phyloP scores from a whole-genome alignment of 2,113 vertebrate genomes.

The Pterophyllum scalare region DNA sequence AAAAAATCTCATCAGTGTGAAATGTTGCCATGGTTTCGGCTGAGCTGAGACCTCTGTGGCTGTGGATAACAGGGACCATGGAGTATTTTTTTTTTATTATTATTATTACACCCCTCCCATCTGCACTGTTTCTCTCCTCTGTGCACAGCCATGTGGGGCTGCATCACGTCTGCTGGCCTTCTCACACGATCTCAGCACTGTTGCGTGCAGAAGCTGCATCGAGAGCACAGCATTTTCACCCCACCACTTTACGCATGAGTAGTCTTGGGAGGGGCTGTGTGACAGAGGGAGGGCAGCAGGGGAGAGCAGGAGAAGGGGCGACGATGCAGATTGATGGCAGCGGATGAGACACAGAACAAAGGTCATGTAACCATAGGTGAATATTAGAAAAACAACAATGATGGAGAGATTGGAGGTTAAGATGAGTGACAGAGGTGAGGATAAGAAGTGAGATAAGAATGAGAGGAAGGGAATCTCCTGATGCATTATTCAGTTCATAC shows the following conservation, averaged over 20 bases:
- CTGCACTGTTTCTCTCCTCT: conserved; percentile 21
- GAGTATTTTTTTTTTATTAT: conserved; percentile 25
- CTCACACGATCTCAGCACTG: conserved; percentile 67
- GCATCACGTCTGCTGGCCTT: conserved; percentile 61
- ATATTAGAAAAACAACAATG: conserved; percentile 50
- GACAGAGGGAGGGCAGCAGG: conserved; percentile 21
- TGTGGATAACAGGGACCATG: conserved; percentile 16
- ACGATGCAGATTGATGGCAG: conserved; percentile 39
- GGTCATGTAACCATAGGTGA: conserved; percentile 49
- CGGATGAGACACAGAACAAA: conserved; percentile 57
- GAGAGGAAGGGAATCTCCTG: conserved; percentile 42
- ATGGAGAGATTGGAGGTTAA: conserved; percentile 31
- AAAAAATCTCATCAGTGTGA: conserved; percentile 67
- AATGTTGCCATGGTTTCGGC: conserved; percentile 68
- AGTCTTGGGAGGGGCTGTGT: conserved; percentile 64
- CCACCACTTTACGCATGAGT: conserved; percentile 75
- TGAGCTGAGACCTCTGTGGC: conserved; percentile 61
- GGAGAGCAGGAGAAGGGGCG: not conserved
- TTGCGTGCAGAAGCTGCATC: conserved; percentile 77
- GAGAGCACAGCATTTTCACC: conserved; percentile 72
- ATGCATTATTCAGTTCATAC: conserved; percentile 72
- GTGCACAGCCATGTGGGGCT: conserved; percentile 52
- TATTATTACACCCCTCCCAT: conserved; percentile 35
- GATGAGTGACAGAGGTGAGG: conserved; percentile 17
- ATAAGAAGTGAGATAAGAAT: conserved; percentile 22